phyloP scores from a whole-genome alignment of 2,888 invertebrate genomes.

The Anthophora plumipes region DNA sequence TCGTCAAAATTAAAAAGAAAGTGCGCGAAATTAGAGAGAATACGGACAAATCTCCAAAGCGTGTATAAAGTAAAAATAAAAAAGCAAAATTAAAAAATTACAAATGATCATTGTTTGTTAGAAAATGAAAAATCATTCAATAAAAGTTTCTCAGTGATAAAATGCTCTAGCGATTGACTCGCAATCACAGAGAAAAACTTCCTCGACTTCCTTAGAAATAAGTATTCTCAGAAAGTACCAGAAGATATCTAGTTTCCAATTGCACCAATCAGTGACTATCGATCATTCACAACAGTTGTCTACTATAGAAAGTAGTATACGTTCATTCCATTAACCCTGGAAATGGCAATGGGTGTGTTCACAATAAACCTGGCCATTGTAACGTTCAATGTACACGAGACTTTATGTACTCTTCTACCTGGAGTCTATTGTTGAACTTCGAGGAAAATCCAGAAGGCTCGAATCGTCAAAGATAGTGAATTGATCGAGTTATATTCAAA shows the following conservation, averaged over 20 bases:
- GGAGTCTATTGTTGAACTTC: constrained; percentile 11
- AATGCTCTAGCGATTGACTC: too few relatives aligned
- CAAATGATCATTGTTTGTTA: too few relatives aligned
- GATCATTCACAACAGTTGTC: constrained; percentile 20
- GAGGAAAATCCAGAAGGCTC: neutral
- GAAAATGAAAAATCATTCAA: too few relatives aligned
- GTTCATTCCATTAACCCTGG: constrained; percentile 32
- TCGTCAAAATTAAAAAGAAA: too few relatives aligned
- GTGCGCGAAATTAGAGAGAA: too few relatives aligned
- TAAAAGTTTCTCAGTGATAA: too few relatives aligned
- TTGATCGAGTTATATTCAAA: neutral
- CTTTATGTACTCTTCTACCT: neutral
- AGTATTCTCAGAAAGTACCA: neutral
- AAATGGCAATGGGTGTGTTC: constrained; percentile 3
- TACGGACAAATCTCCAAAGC: too few relatives aligned
- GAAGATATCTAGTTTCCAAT: neutral
- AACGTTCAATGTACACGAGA: neutral
- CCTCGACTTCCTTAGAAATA: neutral
- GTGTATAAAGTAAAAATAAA: too few relatives aligned
- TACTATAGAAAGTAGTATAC: constrained; percentile 5
- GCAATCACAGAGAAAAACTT: neutral
- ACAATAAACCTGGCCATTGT: constrained; percentile 16
- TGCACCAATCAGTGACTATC: constrained; percentile 12
- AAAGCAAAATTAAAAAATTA: too few relatives aligned
- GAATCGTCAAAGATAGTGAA: neutral